A percentile compares a stretch with the other conserved stretches of the same genome.
phyloP scores from a whole-genome alignment of 2,113 vertebrate species.

The Donacobius atricapilla region DNA sequence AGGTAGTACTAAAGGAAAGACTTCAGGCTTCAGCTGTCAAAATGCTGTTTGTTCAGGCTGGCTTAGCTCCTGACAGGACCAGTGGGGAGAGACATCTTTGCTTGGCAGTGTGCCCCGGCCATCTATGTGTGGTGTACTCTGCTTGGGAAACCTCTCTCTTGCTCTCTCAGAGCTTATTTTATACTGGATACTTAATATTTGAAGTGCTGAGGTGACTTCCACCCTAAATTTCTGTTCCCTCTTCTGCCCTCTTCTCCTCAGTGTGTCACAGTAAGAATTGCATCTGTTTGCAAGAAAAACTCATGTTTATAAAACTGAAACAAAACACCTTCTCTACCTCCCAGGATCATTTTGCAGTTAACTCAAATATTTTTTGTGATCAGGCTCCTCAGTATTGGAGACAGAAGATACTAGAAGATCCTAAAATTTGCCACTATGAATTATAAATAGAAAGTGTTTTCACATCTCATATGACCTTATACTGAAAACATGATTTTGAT shows the following conservation, averaged over 20 bases:
- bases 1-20: not conserved
- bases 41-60: not conserved
- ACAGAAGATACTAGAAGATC: not conserved
- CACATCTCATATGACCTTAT: not conserved
- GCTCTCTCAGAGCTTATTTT: not conserved
- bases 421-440: not conserved
- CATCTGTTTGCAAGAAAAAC: not conserved
- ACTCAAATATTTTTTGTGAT: not conserved
- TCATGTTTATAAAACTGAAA: not conserved
- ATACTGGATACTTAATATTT: not conserved
- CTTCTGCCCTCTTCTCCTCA: not conserved
- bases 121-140: not conserved
- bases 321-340: not conserved
- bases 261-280: not conserved
- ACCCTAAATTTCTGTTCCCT: not conserved
- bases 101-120: accelerated
- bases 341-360: not conserved
- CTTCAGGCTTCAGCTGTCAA: not conserved
- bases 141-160: not conserved
- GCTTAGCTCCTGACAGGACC: not conserved
- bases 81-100: not conserved
- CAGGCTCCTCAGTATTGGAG: not conserved
- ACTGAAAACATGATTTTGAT: not conserved
- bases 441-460: not conserved
- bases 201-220: not conserved